phyloP scores from a whole-genome alignment of 2,888 invertebrate genomes.

The Andrena bucephala region DNA sequence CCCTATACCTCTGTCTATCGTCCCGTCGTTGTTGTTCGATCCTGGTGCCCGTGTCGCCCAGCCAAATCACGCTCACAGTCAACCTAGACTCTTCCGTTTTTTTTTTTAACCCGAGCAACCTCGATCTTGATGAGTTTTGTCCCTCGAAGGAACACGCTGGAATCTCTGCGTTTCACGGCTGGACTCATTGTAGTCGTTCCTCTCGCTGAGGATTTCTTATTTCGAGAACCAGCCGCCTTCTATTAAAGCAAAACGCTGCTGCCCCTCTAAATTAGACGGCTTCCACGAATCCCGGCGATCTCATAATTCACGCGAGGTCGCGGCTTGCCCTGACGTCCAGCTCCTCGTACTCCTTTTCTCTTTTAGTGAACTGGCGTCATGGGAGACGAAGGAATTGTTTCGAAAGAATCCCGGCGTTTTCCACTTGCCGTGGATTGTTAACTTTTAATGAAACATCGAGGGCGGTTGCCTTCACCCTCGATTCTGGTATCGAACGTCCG shows the following conservation, averaged over 20 bases:
- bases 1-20: not conserved
- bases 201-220: not conserved
- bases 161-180: not conserved
- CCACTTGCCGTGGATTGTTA: not conserved
- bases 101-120: not conserved
- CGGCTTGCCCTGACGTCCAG: not conserved
- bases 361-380: not conserved
- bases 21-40: not conserved
- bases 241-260: not conserved
- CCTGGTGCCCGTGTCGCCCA: not conserved
- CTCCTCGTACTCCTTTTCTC: not conserved
- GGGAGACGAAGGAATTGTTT: not conserved
- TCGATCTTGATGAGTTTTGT: not conserved
- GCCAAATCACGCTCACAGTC: not conserved
- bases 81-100: not conserved
- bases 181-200: too few species aligned
- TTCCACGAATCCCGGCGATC: constrained; percentile 30
- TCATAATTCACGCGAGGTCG: constrained; percentile 37
- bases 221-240: not conserved
- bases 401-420: not conserved
- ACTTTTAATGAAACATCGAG: not conserved
- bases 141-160: not conserved
- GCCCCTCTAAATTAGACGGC: constrained; percentile 18
- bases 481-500: not conserved
- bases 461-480: not conserved